Evolutionary conservation across 2,888 invertebrate species (phyloP).

Genomic region (Ormyrus nitidulus): DNA sequence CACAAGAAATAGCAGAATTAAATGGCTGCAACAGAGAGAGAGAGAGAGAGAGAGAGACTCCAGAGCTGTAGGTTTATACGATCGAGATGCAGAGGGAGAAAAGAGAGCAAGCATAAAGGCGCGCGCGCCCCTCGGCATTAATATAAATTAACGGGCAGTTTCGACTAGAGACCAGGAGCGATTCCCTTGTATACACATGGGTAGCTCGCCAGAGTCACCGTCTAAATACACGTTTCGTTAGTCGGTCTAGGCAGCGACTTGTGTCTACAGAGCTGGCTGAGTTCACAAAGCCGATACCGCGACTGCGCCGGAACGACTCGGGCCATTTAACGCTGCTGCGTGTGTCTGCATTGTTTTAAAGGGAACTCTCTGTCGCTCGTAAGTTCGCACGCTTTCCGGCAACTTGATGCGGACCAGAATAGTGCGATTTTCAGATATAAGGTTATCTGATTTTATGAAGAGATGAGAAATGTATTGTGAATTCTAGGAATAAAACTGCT

Average conservation of each 20-base stretch:
- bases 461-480: too few relatives aligned
- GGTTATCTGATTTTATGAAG: too few relatives aligned
- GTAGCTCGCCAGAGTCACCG: constrained; percentile 8
- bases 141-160: constrained; percentile 65
- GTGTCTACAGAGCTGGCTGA: not conserved
- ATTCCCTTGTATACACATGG: not conserved
- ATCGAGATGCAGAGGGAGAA: not conserved
- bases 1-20: not conserved
- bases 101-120: constrained; percentile 22
- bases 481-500: too few relatives aligned
- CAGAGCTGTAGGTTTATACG: not conserved
- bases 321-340: constrained; percentile 46
- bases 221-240: constrained; percentile 20
- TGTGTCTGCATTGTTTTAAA: constrained; percentile 13
- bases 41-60: not conserved
- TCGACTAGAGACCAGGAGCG: not conserved
- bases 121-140: constrained; percentile 62
- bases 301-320: constrained; percentile 26
- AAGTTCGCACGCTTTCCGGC: not conserved
- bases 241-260: not conserved
- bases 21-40: not conserved
- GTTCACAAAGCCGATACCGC: constrained; percentile 4
- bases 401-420: too few relatives aligned
- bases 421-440: too few relatives aligned
- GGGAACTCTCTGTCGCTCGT: constrained; percentile 19